A percentile compares a stretch with the other conserved stretches of the same genome.
Evolutionary conservation across 1,140 invertebrate species (phyloP).

Genomic region (Drosophila guanche): DNA sequence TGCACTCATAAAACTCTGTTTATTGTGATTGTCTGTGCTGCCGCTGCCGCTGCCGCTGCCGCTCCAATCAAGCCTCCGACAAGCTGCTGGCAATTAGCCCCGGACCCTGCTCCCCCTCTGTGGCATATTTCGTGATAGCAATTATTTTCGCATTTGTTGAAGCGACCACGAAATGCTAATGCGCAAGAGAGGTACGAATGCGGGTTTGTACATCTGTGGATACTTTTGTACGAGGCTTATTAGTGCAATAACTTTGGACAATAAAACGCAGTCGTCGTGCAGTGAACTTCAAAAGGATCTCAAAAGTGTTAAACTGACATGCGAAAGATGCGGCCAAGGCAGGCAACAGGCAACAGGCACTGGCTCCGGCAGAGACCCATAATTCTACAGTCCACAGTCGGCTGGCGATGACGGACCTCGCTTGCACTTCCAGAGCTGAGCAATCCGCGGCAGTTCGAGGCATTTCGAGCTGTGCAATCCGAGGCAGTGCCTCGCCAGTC

Average conservation of each 20-base stretch:
- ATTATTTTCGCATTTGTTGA: constrained; percentile 80
- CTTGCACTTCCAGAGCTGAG: too few species aligned
- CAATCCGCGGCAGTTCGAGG: too few species aligned
- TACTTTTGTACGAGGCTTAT: constrained; percentile 54
- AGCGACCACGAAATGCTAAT: constrained; percentile 64
- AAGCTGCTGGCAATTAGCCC: constrained; percentile 56
- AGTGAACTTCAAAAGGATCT: constrained; percentile 72
- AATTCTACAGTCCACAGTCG: too few species aligned
- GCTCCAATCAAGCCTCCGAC: constrained; percentile 50
- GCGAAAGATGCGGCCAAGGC: constrained; percentile 46
- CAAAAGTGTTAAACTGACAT: constrained; percentile 80
- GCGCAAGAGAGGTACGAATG: background rate
- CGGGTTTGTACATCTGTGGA: background rate
- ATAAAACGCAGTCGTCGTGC: constrained; percentile 50
- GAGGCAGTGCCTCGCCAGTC: too few species aligned
- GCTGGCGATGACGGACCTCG: too few species aligned
- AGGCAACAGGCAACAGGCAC: too few species aligned
- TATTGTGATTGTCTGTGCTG: constrained; percentile 47
- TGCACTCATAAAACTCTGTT: constrained; percentile 45
- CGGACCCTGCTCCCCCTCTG: constrained; percentile 2
- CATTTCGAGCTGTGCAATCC: too few species aligned
- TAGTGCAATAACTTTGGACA: constrained; percentile 81
- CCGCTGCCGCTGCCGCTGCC: background rate
- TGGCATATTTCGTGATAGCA: constrained; percentile 61
- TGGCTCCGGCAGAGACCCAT: too few species aligned